These are phyloP conservation scores for Pteronotus mesoamericanus DNA, from an alignment of 2,797 vertebrate genomes.

Conservation along the genomic window DNA sequence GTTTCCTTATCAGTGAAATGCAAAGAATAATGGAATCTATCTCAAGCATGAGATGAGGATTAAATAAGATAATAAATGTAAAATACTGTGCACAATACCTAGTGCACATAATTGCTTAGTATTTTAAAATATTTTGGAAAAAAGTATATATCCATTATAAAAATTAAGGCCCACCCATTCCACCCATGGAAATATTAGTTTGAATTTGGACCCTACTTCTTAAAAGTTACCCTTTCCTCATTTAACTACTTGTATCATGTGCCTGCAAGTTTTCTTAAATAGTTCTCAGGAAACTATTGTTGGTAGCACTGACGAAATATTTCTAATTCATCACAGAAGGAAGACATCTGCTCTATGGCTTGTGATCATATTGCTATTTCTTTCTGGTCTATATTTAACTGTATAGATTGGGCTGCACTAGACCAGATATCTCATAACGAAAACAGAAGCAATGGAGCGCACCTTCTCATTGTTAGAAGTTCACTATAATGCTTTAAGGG, in stretches of 20 bases:
- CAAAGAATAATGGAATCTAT: background rate
- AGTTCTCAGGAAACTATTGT: background rate
- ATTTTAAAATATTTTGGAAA: background rate
- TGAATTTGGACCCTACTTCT: background rate
- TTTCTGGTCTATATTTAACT: background rate
- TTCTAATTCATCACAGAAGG: background rate
- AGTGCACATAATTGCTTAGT: background rate
- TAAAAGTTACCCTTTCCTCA: background rate
- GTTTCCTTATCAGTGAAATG: background rate
- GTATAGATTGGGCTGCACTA: background rate
- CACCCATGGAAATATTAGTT: background rate
- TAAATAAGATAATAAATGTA: background rate
- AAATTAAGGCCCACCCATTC: background rate
- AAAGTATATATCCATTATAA: background rate
- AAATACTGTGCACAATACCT: too few species aligned
- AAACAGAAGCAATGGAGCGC: background rate
- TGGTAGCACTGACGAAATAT: background rate
- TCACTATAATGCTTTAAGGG: background rate
- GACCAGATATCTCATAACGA: background rate
- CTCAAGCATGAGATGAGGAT: background rate
- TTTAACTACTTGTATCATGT: background rate
- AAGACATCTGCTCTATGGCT: background rate
- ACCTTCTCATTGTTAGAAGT: background rate
- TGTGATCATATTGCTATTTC: background rate
- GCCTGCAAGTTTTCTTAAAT: background rate